Evolutionary conservation across 2,113 vertebrate species (phyloP).

Genomic region (Cynoglossus semilaevis): DNA sequence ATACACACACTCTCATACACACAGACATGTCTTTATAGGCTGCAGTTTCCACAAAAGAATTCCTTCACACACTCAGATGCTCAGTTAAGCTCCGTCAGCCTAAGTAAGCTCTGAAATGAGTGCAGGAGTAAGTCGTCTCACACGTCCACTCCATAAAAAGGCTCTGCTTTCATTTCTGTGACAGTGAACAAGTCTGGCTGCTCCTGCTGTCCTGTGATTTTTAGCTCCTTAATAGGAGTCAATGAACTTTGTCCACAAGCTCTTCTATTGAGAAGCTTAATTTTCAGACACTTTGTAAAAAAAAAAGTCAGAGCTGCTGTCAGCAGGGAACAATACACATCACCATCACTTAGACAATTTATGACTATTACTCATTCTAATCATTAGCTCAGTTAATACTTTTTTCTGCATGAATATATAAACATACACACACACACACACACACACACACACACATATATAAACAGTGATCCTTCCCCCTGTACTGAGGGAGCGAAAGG

Average conservation of each 20-base stretch:
- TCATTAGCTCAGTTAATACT: too few species aligned
- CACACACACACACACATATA: too few species aligned
- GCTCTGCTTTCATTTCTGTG: slow-evolving; percentile 32
- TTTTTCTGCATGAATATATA: too few species aligned
- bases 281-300: slow-evolving; percentile 31
- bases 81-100: slow-evolving; percentile 35
- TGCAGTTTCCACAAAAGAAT: slow-evolving; percentile 31
- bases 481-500: too few species aligned
- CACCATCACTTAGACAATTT: slow-evolving; percentile 8
- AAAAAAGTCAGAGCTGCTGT: slow-evolving; percentile 43
- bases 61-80: slow-evolving; percentile 35
- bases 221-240: slow-evolving; percentile 49
- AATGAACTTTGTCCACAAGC: slow-evolving; percentile 45
- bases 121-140: slow-evolving; percentile 21
- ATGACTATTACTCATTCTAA: slow-evolving; percentile 4
- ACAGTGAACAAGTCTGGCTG: slow-evolving; percentile 27
- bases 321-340: slow-evolving; percentile 31
- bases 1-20: slow-evolving; percentile 1
- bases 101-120: slow-evolving; percentile 58
- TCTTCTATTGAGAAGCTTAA: slow-evolving; percentile 15
- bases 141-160: slow-evolving; percentile 29
- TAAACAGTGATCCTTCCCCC: too few species aligned
- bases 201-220: slow-evolving; percentile 39
- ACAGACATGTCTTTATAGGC: slow-evolving; percentile 11
- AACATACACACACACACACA: too few species aligned